phyloP scores from a whole-genome alignment of 2,888 invertebrate genomes.

The Agonopterix heracliana region DNA sequence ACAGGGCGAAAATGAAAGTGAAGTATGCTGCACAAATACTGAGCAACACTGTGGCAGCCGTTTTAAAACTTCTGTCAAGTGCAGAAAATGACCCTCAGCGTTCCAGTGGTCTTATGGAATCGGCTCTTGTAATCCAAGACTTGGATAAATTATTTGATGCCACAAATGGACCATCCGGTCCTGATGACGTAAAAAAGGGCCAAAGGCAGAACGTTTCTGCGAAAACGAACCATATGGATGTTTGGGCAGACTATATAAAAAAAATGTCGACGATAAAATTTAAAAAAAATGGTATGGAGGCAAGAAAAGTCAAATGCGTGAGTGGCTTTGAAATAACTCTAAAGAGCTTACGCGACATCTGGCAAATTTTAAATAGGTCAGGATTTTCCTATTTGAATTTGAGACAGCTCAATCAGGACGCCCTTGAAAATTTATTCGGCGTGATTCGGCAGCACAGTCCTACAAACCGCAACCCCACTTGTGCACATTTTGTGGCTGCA shows the following conservation, averaged over 20 bases:
- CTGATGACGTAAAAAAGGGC: constrained; percentile 5
- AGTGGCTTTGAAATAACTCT: background rate
- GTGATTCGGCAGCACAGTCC: background rate
- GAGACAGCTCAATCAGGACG: background rate
- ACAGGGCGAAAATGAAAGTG: constrained; percentile 9
- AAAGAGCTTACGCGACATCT: background rate
- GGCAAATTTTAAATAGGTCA: background rate
- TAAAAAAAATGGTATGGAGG: background rate
- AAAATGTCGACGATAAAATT: background rate
- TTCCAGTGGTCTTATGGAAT: background rate
- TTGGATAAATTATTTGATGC: constrained; percentile 8
- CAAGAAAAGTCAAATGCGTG: constrained; percentile 3
- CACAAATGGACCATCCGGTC: constrained; percentile 8
- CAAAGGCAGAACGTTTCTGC: constrained; percentile 7
- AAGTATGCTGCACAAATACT: constrained; percentile 11
- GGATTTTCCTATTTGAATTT: background rate
- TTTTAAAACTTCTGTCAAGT: constrained; percentile 4
- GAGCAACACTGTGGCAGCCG: constrained; percentile 11
- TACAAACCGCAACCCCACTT: background rate
- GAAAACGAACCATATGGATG: constrained; percentile 3
- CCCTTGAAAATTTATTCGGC: background rate
- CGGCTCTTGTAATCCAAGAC: constrained; percentile 5
- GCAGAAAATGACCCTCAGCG: background rate
- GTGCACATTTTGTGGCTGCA: background rate
- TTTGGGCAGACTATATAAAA: constrained; percentile 1